Percentiles rank a stretch among this genome's conserved stretches.
Evolutionary conservation across 2,113 vertebrate species (phyloP).

Genomic region (Aix galericulata): DNA sequence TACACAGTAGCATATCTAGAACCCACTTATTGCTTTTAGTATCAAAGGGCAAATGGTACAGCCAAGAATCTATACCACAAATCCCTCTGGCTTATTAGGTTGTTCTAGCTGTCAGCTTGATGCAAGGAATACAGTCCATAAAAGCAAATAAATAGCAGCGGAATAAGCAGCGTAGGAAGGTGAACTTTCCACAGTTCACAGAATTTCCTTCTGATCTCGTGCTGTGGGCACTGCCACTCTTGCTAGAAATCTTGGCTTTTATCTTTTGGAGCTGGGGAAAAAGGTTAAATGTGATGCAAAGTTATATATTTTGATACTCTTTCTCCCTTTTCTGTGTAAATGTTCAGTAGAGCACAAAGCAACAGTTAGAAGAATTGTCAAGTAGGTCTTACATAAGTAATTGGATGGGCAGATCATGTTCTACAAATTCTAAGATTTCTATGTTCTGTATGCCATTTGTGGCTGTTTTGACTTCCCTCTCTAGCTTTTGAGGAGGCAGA

Average conservation of each 20-base stretch:
- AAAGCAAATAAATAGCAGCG: not conserved
- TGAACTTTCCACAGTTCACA: not conserved
- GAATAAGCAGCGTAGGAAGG: not conserved
- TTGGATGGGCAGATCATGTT: not conserved
- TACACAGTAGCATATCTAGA: not conserved
- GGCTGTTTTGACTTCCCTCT: not conserved
- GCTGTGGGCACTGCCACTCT: not conserved
- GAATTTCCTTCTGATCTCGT: not conserved
- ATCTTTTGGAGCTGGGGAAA: not conserved
- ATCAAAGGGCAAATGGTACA: conserved; percentile 2
- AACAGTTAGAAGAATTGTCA: not conserved
- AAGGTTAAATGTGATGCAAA: not conserved
- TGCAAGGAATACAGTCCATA: not conserved
- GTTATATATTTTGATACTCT: not conserved
- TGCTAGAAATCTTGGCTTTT: not conserved
- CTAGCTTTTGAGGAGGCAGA: not conserved
- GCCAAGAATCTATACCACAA: not conserved
- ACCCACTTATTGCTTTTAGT: not conserved
- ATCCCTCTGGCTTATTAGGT: not conserved
- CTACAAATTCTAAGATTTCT: not conserved
- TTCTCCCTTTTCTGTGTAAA: not conserved
- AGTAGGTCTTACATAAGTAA: not conserved
- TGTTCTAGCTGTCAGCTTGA: not conserved
- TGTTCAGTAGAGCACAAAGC: not conserved
- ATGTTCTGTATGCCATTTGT: not conserved